Percentiles rank a stretch among this genome's conserved stretches.
These are phyloP conservation scores for Dascillus cervinus DNA, from an alignment of 2,888 invertebrate genomes.

Conservation along the genomic window DNA sequence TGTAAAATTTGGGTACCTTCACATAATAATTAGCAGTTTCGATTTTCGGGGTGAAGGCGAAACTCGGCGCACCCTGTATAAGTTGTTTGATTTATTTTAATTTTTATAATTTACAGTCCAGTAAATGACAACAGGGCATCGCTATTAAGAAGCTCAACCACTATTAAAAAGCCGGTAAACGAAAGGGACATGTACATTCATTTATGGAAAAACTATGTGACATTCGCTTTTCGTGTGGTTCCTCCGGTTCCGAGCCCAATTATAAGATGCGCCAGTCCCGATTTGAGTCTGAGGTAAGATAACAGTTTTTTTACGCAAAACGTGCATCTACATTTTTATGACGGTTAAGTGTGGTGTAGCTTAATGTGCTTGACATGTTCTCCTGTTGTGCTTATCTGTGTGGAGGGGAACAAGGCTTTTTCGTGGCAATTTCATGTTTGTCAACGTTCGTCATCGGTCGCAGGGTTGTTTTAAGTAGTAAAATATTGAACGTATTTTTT, in stretches of 20 bases:
- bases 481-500: slow-evolving; percentile 9
- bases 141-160: slow-evolving; percentile 76
- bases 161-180: slow-evolving; percentile 83
- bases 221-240: slow-evolving; percentile 92
- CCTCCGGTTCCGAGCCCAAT: slow-evolving; percentile 84
- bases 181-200: slow-evolving; percentile 93
- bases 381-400: slow-evolving; percentile 6
- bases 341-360: slow-evolving; percentile 4
- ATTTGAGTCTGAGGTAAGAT: slow-evolving; percentile 76
- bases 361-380: slow-evolving; percentile 7
- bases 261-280: slow-evolving; percentile 87
- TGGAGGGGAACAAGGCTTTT: too few relatives aligned
- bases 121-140: slow-evolving; percentile 96
- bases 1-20: too few relatives aligned
- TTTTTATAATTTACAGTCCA: slow-evolving; percentile 63
- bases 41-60: too few relatives aligned
- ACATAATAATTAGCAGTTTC: too few relatives aligned
- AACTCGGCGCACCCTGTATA: too few relatives aligned
- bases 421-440: too few relatives aligned
- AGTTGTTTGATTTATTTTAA: too few relatives aligned
- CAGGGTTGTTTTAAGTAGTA: slow-evolving; percentile 6
- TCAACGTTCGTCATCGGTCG: too few relatives aligned
- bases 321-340: slow-evolving; percentile 4
- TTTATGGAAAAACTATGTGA: slow-evolving; percentile 96
- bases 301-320: neutral